Percentiles rank a stretch among this genome's conserved stretches.
Evolutionary conservation across 2,113 vertebrate genomes (phyloP).

Genomic region (Camarhynchus parvulus): DNA sequence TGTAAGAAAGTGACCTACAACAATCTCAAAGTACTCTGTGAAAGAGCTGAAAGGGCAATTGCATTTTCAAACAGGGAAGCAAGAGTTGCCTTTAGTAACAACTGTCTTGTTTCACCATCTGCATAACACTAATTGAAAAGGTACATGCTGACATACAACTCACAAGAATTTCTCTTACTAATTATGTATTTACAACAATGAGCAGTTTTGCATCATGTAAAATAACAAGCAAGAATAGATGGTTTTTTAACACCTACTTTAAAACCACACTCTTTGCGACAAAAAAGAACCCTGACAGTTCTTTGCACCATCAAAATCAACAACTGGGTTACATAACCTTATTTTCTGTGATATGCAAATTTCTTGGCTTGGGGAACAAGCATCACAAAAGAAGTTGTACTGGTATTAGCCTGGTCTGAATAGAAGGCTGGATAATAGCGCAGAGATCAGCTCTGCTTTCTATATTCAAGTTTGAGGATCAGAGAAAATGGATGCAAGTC

Average conservation of each 20-base stretch:
- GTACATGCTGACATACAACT: background rate
- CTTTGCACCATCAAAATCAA: background rate
- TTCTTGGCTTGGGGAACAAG: conserved; percentile 10
- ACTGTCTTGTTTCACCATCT: background rate
- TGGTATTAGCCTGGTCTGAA: conserved; percentile 61
- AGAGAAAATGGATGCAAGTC: conserved; percentile 48
- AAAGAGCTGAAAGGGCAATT: background rate
- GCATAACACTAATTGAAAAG: background rate
- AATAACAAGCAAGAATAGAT: background rate
- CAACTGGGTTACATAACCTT: conserved; percentile 46
- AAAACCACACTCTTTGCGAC: background rate
- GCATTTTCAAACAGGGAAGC: background rate
- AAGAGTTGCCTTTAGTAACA: conserved; percentile 12
- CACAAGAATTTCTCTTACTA: background rate
- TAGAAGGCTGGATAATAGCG: background rate
- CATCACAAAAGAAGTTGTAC: conserved; percentile 25
- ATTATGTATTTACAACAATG: background rate
- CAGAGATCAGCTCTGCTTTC: conserved; percentile 38
- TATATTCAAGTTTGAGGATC: conserved; percentile 43
- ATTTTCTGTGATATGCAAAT: conserved; percentile 58
- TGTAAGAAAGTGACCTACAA: conserved; percentile 24
- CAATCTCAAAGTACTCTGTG: conserved; percentile 1
- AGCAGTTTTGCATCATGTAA: background rate
- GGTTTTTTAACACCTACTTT: background rate
- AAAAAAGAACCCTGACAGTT: conserved; percentile 3